Conservation (phyloP, 37 sponge, comb jelly and placozoan species). For the Diacarnus erythraeanus region DNA sequence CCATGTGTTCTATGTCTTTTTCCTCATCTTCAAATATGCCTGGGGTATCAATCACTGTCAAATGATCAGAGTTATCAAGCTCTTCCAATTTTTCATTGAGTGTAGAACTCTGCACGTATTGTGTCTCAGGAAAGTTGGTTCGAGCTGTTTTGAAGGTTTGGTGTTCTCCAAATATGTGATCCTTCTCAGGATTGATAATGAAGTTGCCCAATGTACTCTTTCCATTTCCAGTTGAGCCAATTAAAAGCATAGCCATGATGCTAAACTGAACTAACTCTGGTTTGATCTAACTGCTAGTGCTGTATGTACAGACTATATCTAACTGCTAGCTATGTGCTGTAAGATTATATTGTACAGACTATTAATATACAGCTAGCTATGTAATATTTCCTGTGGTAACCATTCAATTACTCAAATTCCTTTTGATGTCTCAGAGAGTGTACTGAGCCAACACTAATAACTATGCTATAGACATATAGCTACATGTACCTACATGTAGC, state of each 20-base stretch:
- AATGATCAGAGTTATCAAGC: background rate
- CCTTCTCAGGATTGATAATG: conserved; percentile 28
- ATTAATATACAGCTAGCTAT: too few relatives aligned
- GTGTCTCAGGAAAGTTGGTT: conserved; percentile 35
- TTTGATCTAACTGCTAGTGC: too few relatives aligned
- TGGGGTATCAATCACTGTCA: conserved; percentile 47
- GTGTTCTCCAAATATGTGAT: background rate
- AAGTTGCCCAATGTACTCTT: conserved; percentile 54
- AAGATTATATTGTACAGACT: too few relatives aligned
- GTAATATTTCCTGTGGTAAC: too few relatives aligned
- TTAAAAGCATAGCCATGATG: conserved; percentile 28
- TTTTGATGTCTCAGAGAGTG: too few relatives aligned
- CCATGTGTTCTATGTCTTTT: conserved; percentile 38
- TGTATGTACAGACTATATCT: too few relatives aligned
- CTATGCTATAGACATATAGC: too few relatives aligned
- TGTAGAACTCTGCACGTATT: conserved; percentile 4
- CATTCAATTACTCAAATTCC: too few relatives aligned
- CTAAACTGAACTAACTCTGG: too few relatives aligned
- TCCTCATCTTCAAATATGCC: conserved; percentile 34
- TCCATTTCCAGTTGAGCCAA: conserved; percentile 56
- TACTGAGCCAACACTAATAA: too few relatives aligned
- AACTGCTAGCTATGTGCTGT: too few relatives aligned
- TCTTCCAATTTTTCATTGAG: background rate
- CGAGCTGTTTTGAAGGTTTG: conserved; percentile 32
- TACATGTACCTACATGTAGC: too few relatives aligned